A percentile compares a stretch with the other conserved stretches of the same genome.
phyloP scores from a whole-genome alignment of 1,140 invertebrate genomes.

The Coptotermes formosanus region DNA sequence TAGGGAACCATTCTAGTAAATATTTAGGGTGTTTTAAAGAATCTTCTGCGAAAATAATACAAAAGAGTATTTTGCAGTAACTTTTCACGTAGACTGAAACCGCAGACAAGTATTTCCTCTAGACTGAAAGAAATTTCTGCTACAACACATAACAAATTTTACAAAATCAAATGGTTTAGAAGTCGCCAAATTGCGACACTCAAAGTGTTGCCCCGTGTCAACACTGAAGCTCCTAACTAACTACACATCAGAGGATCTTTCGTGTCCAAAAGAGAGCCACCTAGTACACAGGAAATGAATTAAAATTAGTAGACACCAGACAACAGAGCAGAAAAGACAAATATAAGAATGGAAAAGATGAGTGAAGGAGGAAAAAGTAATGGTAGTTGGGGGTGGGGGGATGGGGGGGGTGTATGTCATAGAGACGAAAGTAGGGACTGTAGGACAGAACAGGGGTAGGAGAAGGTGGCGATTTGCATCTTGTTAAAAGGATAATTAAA shows the following conservation, averaged over 20 bases:
- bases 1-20: no score
- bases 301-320: background rate
- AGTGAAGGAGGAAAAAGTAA: background rate
- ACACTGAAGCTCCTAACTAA: background rate
- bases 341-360: slow-evolving; percentile 7
- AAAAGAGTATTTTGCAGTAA: no score
- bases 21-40: no score
- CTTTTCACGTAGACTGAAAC: no score
- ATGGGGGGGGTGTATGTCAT: background rate
- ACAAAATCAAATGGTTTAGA: background rate
- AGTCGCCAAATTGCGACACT: background rate
- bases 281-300: background rate
- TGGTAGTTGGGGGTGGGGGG: background rate
- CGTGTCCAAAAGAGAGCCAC: background rate
- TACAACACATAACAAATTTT: background rate
- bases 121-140: background rate
- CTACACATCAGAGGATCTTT: background rate
- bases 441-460: background rate
- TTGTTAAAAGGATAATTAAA: slow-evolving; percentile 32
- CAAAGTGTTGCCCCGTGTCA: background rate
- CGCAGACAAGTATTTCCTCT: no score
- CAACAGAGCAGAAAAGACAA: background rate
- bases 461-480: slow-evolving; percentile 28
- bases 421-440: background rate
- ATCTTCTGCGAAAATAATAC: no score